These are phyloP conservation scores for Steinernema feltiae DNA, from an alignment of 1,140 invertebrate species.

Conservation along the genomic window DNA sequence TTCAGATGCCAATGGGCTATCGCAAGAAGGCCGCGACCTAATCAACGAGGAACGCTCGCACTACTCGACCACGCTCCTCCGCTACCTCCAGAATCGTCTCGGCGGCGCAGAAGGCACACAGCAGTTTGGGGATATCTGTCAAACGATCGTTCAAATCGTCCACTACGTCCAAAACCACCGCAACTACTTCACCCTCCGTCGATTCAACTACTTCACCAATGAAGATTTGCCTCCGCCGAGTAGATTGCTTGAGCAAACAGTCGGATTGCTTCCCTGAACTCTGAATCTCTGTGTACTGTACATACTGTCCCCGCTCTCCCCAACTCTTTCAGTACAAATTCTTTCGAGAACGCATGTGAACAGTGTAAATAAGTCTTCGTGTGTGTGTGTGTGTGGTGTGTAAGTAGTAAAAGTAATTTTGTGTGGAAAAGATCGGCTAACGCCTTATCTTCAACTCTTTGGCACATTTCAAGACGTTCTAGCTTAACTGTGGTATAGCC, in stretches of 20 bases:
- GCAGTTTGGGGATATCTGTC: not conserved
- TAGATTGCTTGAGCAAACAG: not conserved
- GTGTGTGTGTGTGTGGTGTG: too few species aligned
- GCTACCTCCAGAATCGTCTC: not conserved
- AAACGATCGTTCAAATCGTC: not conserved
- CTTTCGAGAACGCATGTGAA: too few species aligned
- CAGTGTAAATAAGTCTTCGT: too few species aligned
- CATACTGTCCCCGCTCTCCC: too few species aligned
- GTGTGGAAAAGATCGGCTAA: too few species aligned
- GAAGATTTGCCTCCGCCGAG: not conserved
- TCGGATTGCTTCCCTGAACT: not conserved
- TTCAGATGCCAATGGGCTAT: not conserved
- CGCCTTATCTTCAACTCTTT: too few species aligned
- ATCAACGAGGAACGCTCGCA: not conserved
- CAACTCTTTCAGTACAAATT: too few species aligned
- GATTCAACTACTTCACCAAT: not conserved
- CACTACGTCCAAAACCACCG: not conserved
- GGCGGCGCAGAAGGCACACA: not conserved
- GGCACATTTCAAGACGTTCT: too few species aligned
- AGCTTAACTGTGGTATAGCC: too few species aligned
- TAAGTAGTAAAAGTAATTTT: too few species aligned
- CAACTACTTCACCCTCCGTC: not conserved
- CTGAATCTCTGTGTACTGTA: too few species aligned
- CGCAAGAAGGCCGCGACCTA: not conserved
- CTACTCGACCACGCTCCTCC: not conserved